phyloP scores from a whole-genome alignment of 2,888 invertebrate genomes.

The Epinotia bilunana region DNA sequence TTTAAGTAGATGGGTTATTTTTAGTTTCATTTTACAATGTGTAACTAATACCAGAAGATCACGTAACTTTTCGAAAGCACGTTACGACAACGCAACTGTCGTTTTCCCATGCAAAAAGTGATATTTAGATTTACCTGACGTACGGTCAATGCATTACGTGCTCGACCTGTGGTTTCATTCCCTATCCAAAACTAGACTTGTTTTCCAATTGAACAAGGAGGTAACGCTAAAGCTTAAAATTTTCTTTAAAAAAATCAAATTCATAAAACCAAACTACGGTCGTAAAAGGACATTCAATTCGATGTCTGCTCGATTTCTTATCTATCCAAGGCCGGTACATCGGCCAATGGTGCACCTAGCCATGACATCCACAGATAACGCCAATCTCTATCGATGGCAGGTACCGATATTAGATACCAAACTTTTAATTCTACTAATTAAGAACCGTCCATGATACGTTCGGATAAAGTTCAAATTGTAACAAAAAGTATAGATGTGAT shows the following conservation, averaged over 20 bases:
- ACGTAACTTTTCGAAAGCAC: no score
- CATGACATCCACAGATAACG: conserved; percentile 81
- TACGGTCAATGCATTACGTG: no score
- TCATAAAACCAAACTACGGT: conserved; percentile 2
- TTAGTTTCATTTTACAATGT: no score
- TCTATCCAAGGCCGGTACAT: conserved; percentile 65
- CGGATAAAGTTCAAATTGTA: not conserved
- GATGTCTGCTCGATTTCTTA: conserved; percentile 79
- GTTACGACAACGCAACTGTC: no score
- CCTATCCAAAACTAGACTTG: no score
- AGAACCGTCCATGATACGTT: not conserved
- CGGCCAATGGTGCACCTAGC: conserved; percentile 78
- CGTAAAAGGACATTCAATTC: conserved; percentile 60
- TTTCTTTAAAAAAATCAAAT: not conserved
- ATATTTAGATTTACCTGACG: no score
- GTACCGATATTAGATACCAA: conserved; percentile 64
- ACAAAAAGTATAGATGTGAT: not conserved
- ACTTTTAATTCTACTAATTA: not conserved
- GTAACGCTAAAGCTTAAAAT: not conserved
- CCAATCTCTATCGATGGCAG: conserved; percentile 79
- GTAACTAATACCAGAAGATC: no score
- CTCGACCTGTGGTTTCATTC: no score
- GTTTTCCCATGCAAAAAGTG: no score
- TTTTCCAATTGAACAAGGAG: not conserved
- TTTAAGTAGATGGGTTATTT: no score